These are phyloP conservation scores for Drosophila hydei DNA, from an alignment of 1,140 invertebrate species.

Conservation along the genomic window DNA sequence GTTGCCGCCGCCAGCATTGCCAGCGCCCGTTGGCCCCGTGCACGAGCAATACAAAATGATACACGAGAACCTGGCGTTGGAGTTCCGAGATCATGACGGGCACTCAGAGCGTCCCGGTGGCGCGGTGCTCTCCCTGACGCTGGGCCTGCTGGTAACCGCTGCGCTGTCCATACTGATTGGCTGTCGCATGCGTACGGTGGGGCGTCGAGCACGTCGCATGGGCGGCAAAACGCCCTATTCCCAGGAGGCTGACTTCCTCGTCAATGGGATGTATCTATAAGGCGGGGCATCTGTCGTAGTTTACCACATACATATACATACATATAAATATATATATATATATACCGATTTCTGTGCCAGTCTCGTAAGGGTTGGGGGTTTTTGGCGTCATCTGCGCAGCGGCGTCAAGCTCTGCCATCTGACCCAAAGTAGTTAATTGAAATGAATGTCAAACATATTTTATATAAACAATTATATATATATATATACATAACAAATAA, in stretches of 20 bases:
- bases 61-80: conserved; percentile 76
- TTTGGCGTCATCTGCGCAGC: neutral
- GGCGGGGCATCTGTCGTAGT: conserved; percentile 18
- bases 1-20: conserved; percentile 41
- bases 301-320: neutral
- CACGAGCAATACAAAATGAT: conserved; percentile 82
- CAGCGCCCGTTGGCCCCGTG: conserved; percentile 59
- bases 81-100: conserved; percentile 86
- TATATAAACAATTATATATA: conserved; percentile 73
- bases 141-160: conserved; percentile 86
- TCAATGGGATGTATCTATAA: conserved; percentile 99
- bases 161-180: conserved; percentile 91
- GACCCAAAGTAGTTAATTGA: conserved; percentile 43
- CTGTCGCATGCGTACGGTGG: conserved; percentile 91
- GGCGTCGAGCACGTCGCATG: conserved; percentile 89
- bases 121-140: conserved; percentile 92
- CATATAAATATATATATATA: conserved; percentile 11
- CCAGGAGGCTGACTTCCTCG: conserved; percentile 97
- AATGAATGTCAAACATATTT: conserved; percentile 71
- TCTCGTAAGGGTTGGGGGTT: conserved; percentile 18
- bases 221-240: conserved; percentile 92
- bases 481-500: conserved; percentile 59
- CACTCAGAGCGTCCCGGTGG: conserved; percentile 89
- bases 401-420: conserved; percentile 4
- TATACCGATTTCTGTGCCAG: conserved; percentile 33